Conservation (phyloP, 2,113 vertebrate genomes). For the Sclerurus mexicanus region DNA sequence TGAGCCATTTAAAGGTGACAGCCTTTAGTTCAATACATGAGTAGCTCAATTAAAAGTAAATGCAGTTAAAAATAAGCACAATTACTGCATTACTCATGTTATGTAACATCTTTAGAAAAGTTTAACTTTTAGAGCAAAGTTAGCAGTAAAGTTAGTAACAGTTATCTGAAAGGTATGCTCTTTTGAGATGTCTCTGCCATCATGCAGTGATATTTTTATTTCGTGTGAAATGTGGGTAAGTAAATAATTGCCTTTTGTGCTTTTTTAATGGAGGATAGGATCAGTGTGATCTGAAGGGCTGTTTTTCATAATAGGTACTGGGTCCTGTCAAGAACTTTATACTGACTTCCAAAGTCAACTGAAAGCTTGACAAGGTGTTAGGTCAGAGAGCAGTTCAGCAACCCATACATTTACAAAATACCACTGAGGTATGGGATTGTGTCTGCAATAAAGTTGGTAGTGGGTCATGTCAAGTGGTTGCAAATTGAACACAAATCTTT, state of each 20-base stretch:
- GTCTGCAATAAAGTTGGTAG: neutral
- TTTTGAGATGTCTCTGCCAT: neutral
- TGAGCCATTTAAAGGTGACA: neutral
- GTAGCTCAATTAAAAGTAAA: constrained; percentile 14
- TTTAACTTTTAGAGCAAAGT: neutral
- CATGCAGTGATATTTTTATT: neutral
- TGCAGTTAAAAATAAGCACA: constrained; percentile 17
- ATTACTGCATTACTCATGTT: constrained; percentile 34
- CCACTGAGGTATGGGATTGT: neutral
- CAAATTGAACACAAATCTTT: neutral
- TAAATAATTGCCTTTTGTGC: neutral
- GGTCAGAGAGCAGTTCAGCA: neutral
- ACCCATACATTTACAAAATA: neutral
- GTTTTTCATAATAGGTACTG: neutral
- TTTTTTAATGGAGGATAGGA: neutral
- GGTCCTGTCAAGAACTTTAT: neutral
- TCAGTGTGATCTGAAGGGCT: neutral
- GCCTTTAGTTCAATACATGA: neutral
- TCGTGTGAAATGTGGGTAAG: neutral
- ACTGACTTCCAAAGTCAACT: neutral
- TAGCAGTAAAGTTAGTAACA: neutral
- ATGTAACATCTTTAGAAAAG: constrained; percentile 7
- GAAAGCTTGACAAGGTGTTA: neutral
- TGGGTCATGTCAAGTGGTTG: neutral
- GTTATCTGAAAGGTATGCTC: neutral